Conservation (phyloP, 2,113 vertebrate genomes). For the Cyprinodon tularosa region DNA sequence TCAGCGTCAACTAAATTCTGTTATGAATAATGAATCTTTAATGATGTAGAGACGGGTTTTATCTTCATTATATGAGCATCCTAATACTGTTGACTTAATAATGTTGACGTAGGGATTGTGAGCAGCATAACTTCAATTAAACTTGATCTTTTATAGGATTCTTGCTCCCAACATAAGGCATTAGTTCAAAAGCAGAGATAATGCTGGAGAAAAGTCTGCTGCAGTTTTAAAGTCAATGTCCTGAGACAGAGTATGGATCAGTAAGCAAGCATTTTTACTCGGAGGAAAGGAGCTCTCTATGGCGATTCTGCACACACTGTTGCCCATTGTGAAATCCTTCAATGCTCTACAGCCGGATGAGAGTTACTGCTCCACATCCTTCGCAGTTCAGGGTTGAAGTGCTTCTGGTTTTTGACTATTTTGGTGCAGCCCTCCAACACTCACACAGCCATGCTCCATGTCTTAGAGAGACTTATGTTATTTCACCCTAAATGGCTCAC, state of each 20-base stretch:
- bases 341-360: slow-evolving; percentile 31
- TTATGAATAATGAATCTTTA: no score
- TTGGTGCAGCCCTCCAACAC: slow-evolving; percentile 20
- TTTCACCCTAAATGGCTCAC: slow-evolving; percentile 31
- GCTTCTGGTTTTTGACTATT: slow-evolving; percentile 27
- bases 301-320: slow-evolving; percentile 46
- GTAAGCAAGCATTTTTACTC: slow-evolving; percentile 19
- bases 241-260: slow-evolving; percentile 42
- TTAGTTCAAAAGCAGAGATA: neutral
- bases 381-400: slow-evolving; percentile 30
- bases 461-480: slow-evolving; percentile 12
- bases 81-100: neutral
- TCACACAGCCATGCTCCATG: neutral
- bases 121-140: neutral
- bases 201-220: slow-evolving; percentile 13
- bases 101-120: neutral
- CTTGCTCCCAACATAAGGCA: neutral
- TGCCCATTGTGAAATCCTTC: slow-evolving; percentile 58
- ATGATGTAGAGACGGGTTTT: neutral
- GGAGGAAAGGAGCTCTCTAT: slow-evolving; percentile 53
- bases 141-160: neutral
- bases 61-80: neutral
- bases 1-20: neutral
- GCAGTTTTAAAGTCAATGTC: slow-evolving; percentile 36
- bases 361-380: slow-evolving; percentile 49